Evolutionary conservation across 2,797 vertebrate genomes (phyloP).

Genomic region (Liasis olivaceus): DNA sequence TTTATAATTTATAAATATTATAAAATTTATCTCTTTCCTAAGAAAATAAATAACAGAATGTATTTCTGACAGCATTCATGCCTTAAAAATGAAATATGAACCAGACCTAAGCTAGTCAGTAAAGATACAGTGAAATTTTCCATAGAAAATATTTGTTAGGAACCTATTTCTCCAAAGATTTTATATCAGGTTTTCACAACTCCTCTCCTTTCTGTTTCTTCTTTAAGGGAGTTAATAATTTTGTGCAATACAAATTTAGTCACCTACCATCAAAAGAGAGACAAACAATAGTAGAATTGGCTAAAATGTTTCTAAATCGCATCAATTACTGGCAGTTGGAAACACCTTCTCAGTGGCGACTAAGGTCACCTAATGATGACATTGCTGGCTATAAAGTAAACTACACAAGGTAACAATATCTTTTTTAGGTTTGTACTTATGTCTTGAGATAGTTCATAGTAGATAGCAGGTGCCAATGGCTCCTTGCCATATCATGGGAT

Average conservation of each 20-base stretch:
- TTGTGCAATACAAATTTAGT: conserved; percentile 99
- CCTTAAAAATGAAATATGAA: background rate
- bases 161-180: background rate
- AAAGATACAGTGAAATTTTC: background rate
- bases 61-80: background rate
- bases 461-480: background rate
- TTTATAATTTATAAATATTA: no score
- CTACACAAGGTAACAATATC: conserved; percentile 88
- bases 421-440: background rate
- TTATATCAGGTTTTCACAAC: background rate
- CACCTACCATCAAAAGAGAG: conserved; percentile 95
- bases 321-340: conserved; percentile 99
- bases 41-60: background rate
- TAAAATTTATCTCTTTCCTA: background rate
- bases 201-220: conserved; percentile 40
- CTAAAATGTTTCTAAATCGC: conserved; percentile 98
- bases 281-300: conserved; percentile 94
- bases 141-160: background rate
- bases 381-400: conserved; percentile 93
- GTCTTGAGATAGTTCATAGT: background rate
- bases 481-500: background rate
- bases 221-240: conserved; percentile 94
- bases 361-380: conserved; percentile 89
- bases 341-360: conserved; percentile 91
- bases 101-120: background rate